Conservation (phyloP, 2,113 vertebrate species). For the Otis tarda region DNA sequence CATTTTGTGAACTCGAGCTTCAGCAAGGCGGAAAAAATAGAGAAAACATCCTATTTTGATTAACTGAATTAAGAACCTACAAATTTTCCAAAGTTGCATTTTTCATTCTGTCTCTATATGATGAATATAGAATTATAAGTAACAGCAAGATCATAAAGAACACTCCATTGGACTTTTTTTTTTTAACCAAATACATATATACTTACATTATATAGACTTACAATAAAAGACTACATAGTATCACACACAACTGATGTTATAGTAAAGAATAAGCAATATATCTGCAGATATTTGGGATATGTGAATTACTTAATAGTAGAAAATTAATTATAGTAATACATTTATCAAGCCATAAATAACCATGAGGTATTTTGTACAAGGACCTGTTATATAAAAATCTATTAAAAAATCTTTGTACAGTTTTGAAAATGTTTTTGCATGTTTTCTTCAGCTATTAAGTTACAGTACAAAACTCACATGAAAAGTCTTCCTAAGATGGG, state of each 20-base stretch:
- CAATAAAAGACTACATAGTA: not conserved
- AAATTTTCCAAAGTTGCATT: not conserved
- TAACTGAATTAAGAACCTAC: not conserved
- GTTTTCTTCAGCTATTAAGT: not conserved
- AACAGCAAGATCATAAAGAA: not conserved
- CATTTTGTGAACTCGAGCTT: not conserved
- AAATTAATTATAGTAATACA: not conserved
- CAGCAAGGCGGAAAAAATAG: fast-evolving
- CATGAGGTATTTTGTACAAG: not conserved
- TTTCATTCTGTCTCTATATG: not conserved
- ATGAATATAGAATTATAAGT: not conserved
- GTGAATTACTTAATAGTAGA: not conserved
- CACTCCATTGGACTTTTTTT: not conserved
- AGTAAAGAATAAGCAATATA: not conserved
- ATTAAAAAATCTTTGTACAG: not conserved
- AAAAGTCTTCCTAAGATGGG: not conserved
- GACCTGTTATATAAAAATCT: not conserved
- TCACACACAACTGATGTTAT: not conserved
- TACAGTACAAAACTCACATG: not conserved
- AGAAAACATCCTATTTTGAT: not conserved
- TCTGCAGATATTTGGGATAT: not conserved
- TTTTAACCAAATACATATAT: not conserved
- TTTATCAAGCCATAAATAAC: not conserved
- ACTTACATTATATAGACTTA: not conserved
- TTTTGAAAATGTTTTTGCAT: not conserved